These are phyloP conservation scores for Numenius arquata DNA, from an alignment of 2,113 vertebrate species.

Conservation along the genomic window DNA sequence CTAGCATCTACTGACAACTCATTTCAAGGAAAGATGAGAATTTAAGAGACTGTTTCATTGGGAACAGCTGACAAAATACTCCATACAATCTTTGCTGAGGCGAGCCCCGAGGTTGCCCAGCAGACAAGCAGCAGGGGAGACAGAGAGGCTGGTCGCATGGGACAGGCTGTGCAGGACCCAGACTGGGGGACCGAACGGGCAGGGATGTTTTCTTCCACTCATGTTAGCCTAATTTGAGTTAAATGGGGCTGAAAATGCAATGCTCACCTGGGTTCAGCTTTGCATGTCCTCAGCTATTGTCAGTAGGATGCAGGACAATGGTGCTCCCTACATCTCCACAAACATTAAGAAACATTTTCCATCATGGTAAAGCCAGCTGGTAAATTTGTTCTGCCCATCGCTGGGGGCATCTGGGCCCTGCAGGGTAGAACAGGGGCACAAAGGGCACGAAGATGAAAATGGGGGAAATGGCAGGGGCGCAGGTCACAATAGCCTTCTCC, in stretches of 20 bases:
- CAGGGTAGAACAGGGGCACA: neutral
- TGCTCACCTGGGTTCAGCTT: neutral
- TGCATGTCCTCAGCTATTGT: neutral
- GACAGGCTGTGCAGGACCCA: neutral
- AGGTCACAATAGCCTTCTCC: neutral
- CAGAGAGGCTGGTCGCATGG: neutral
- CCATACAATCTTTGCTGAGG: neutral
- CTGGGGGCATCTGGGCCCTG: neutral
- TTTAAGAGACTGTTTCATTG: neutral
- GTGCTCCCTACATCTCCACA: neutral
- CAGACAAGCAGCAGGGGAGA: neutral
- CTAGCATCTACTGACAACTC: neutral
- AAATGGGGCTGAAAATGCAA: neutral
- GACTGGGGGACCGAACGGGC: accelerated
- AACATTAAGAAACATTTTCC: neutral
- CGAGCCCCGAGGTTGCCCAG: neutral
- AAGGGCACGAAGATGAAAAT: neutral
- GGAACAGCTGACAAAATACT: neutral
- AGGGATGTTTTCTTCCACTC: neutral
- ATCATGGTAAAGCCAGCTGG: neutral
- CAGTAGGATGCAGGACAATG: neutral
- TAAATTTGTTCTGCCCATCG: neutral
- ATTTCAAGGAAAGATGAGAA: neutral
- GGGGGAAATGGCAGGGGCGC: neutral
- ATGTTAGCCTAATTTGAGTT: neutral